Conservation (phyloP, 2,888 invertebrate genomes). For the Drosophila histrio region DNA sequence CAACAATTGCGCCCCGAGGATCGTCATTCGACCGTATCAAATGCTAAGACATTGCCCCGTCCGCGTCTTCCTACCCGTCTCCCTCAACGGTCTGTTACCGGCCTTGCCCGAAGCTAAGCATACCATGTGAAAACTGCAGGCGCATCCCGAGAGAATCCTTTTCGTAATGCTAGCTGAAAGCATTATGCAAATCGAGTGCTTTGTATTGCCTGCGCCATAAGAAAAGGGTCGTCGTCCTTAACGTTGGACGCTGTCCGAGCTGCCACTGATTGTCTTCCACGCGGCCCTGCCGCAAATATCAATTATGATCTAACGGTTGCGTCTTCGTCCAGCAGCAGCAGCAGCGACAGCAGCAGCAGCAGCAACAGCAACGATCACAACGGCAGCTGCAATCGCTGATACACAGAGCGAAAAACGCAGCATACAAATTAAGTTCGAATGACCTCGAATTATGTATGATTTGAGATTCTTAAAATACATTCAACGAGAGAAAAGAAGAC, state of each 20-base stretch:
- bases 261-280: slow-evolving; percentile 47
- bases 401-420: no score
- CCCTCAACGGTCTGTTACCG: not conserved
- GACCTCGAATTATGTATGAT: no score
- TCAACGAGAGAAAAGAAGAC: no score
- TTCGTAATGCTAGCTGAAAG: slow-evolving; percentile 67
- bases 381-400: slow-evolving; percentile 32
- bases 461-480: no score
- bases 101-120: slow-evolving; percentile 5
- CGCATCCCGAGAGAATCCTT: slow-evolving; percentile 65
- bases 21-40: slow-evolving; percentile 72
- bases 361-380: not conserved
- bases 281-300: slow-evolving; percentile 50
- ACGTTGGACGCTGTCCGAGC: slow-evolving; percentile 74
- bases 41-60: slow-evolving; percentile 53
- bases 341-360: slow-evolving; percentile 20
- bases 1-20: slow-evolving; percentile 54
- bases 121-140: slow-evolving; percentile 48
- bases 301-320: slow-evolving; percentile 69
- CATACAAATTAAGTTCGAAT: no score
- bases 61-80: not conserved
- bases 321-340: slow-evolving; percentile 42
- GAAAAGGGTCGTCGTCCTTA: slow-evolving; percentile 35
- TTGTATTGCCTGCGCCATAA: slow-evolving; percentile 38
- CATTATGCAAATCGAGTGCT: slow-evolving; percentile 73